Evolutionary conservation across 2,113 vertebrate genomes (phyloP).

Genomic region (Phoxinus phoxinus): DNA sequence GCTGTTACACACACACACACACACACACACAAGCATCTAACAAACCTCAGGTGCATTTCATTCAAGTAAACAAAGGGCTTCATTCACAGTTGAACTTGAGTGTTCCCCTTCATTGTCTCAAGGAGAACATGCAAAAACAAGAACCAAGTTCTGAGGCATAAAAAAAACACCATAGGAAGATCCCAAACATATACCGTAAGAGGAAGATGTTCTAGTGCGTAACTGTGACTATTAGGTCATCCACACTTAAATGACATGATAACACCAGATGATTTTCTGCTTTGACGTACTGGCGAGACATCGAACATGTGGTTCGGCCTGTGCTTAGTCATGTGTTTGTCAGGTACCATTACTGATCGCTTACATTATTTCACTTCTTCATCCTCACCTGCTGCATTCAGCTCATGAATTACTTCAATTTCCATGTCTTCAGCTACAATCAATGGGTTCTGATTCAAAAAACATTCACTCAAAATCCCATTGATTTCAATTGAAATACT

Average conservation of each 20-base stretch:
- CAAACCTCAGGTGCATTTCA: slow-evolving; percentile 12
- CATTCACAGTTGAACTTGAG: not conserved
- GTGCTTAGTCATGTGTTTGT: not conserved
- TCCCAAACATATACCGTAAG: not conserved
- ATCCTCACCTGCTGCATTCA: not conserved
- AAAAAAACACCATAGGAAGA: not conserved
- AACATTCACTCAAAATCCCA: not conserved
- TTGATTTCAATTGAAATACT: not conserved
- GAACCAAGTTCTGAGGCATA: not conserved
- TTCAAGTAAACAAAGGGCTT: not conserved
- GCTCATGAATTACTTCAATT: not conserved
- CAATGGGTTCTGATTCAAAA: not conserved
- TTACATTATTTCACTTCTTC: not conserved
- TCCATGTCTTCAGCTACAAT: not conserved
- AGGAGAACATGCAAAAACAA: not conserved
- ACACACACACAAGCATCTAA: slow-evolving; percentile 7
- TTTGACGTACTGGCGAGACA: slow-evolving; percentile 16
- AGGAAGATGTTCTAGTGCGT: not conserved
- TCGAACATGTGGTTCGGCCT: not conserved
- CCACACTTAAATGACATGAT: slow-evolving; percentile 16
- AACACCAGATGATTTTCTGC: not conserved
- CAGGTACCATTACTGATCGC: not conserved
- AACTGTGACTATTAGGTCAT: not conserved
- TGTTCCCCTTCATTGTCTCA: not conserved
- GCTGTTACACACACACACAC: not conserved